Evolutionary conservation across 2,888 invertebrate species (phyloP).

Genomic region (Noctua fimbriata): DNA sequence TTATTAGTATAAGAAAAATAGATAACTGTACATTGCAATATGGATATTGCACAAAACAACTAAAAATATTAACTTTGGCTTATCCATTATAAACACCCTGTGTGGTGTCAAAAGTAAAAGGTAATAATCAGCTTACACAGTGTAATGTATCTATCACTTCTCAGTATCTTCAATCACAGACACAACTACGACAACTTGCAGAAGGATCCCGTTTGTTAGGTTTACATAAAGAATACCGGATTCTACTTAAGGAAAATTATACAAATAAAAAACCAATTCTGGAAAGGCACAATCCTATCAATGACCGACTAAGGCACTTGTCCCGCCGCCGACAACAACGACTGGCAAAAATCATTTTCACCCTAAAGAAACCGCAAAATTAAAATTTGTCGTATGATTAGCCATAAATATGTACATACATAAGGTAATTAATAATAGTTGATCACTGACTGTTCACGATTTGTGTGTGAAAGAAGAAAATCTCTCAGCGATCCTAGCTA

Average conservation of each 20-base stretch:
- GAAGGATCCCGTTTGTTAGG: slow-evolving; percentile 62
- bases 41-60: slow-evolving; percentile 88
- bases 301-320: slow-evolving; percentile 4
- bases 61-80: slow-evolving; percentile 89
- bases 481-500: not conserved
- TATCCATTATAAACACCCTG: slow-evolving; percentile 86
- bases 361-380: not conserved
- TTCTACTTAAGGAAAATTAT: slow-evolving; percentile 14
- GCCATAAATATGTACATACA: not conserved
- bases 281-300: slow-evolving; percentile 32
- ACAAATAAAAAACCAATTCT: slow-evolving; percentile 31
- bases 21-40: slow-evolving; percentile 89
- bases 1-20: slow-evolving; percentile 79
- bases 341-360: not conserved
- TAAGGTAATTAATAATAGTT: slow-evolving; percentile 2
- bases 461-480: not conserved
- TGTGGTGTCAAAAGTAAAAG: slow-evolving; percentile 76
- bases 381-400: not conserved
- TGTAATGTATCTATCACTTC: slow-evolving; percentile 69
- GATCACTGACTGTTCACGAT: not conserved
- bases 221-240: slow-evolving; percentile 18
- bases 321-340: slow-evolving; percentile 12
- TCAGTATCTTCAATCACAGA: slow-evolving; percentile 73
- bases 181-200: slow-evolving; percentile 69
- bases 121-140: slow-evolving; percentile 70